A percentile compares a stretch with the other conserved stretches of the same genome.
phyloP scores from a whole-genome alignment of 2,888 invertebrate species.

The Drosophila dives region DNA sequence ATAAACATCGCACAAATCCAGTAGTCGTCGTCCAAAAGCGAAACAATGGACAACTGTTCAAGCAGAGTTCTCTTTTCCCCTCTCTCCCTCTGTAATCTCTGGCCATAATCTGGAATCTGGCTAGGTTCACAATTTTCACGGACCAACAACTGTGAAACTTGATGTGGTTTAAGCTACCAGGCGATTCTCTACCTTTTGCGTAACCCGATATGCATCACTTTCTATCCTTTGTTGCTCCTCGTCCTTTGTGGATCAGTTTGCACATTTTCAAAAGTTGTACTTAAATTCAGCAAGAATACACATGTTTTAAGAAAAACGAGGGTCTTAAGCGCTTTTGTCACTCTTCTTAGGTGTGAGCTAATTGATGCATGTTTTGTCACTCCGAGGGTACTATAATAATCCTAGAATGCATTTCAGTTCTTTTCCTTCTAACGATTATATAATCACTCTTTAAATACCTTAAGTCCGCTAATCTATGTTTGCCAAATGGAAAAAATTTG shows the following conservation, averaged over 20 bases:
- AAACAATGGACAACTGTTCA: conserved; percentile 28
- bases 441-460: not conserved
- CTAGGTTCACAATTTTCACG: conserved; percentile 42
- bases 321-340: conserved; percentile 19
- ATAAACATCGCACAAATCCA: conserved; percentile 73
- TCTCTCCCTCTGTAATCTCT: conserved; percentile 35
- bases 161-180: conserved; percentile 37
- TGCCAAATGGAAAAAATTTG: not conserved
- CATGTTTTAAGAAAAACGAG: conserved; percentile 1
- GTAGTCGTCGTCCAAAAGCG: conserved; percentile 42
- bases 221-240: not conserved
- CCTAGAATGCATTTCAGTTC: not conserved
- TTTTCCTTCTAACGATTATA: not conserved
- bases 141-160: conserved; percentile 47
- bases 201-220: conserved; percentile 51
- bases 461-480: not conserved
- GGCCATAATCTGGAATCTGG: conserved; percentile 15
- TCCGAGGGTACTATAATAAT: not conserved
- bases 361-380: conserved; percentile 42
- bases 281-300: not conserved
- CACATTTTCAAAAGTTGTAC: conserved; percentile 35
- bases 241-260: conserved; percentile 24
- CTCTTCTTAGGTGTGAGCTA: conserved; percentile 28
- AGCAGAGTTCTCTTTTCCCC: not conserved
- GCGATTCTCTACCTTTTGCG: too few relatives aligned